phyloP scores from a whole-genome alignment of 35 echinoderm and acorn worm species.

The Hemicentrotus pulcherrimus region DNA sequence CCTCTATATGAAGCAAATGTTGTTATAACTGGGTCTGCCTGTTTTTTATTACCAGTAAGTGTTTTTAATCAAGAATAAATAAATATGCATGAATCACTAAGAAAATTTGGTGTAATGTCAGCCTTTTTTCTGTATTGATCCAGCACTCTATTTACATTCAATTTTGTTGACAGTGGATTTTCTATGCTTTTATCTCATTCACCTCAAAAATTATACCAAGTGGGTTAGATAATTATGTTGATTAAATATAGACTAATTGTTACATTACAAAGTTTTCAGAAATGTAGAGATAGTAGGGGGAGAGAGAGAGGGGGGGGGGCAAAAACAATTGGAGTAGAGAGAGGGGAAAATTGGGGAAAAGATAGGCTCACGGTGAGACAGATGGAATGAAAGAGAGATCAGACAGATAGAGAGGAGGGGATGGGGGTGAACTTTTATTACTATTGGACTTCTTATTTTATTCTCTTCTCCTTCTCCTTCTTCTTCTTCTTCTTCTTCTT shows the following conservation, averaged over 20 bases:
- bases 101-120: background rate
- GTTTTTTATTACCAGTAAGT: no score
- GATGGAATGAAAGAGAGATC: background rate
- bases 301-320: background rate
- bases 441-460: no score
- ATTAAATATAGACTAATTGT: background rate
- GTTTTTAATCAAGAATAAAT: background rate
- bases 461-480: no score
- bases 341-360: background rate
- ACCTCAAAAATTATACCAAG: background rate
- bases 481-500: no score
- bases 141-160: background rate
- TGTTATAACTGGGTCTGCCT: no score
- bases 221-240: background rate
- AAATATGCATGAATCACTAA: background rate
- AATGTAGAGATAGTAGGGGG: background rate
- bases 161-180: no score
- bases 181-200: no score
- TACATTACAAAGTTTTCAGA: background rate
- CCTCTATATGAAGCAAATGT: no score
- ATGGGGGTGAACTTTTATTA: background rate
- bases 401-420: background rate
- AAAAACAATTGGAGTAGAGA: background rate
- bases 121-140: background rate
- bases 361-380: background rate